phyloP scores from a whole-genome alignment of 2,888 invertebrate genomes.

The Aporophyla lueneburgensis region DNA sequence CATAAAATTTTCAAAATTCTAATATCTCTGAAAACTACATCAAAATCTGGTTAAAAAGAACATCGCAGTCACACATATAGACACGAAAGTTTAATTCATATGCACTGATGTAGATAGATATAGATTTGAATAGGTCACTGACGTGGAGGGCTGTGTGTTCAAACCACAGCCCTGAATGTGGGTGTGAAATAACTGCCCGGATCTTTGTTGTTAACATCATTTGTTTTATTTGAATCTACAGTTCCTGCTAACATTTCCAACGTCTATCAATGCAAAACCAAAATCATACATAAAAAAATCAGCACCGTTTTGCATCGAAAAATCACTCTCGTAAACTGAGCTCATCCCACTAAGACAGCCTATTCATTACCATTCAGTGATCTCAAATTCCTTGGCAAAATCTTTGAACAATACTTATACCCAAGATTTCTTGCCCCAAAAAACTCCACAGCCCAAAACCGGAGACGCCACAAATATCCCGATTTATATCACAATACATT shows the following conservation, averaged over 20 bases:
- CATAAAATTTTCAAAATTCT: background rate
- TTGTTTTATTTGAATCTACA: background rate
- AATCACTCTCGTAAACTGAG: background rate
- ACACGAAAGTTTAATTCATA: background rate
- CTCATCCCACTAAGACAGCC: background rate
- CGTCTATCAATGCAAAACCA: background rate
- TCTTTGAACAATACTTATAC: conserved; percentile 9
- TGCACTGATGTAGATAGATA: background rate
- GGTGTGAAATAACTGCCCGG: background rate
- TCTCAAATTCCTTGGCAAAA: conserved; percentile 11
- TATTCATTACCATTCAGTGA: conserved; percentile 11
- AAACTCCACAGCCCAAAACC: conserved; percentile 20
- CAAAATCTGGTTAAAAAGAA: background rate
- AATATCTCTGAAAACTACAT: background rate
- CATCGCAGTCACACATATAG: background rate
- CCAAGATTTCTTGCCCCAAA: background rate
- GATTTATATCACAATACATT: conserved; percentile 72
- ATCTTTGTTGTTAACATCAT: background rate
- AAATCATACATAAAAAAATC: background rate
- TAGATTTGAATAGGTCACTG: background rate
- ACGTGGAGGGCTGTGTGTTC: background rate
- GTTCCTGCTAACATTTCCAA: background rate
- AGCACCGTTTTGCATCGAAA: background rate
- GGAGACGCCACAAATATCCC: conserved; percentile 57
- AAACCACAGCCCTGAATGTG: background rate